Evolutionary conservation across 2,888 invertebrate species (phyloP), one percentile per base, ranked within the genome.

Genomic region (Yponomeuta cagnagella): DNA sequence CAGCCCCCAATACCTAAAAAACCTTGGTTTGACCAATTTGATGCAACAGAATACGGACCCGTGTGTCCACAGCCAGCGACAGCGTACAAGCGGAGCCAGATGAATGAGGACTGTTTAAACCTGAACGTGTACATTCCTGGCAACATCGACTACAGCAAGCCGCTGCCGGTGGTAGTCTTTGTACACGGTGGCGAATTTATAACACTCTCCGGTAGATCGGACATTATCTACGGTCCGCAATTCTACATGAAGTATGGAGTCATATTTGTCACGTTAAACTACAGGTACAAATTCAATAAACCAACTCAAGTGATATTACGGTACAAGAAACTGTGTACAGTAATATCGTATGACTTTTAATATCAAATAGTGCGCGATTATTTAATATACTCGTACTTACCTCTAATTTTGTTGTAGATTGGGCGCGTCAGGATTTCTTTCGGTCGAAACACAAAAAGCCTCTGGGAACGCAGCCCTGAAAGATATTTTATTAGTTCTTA

Each of bases 201-300:
- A 43, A 58, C 66, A 0, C 78, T 80, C 8, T 76, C 80, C 5
- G 81, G 80, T n/a, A 74, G 78, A 68, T 68, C 71, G 3, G 73
- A 76, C 48, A 30, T 75, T 2, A 78, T 76, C 52, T 58, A 58
- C 52, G 84, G 85, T 8, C 84, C 86, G 3, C 75, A 81, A 66
- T 73, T 79, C 1, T 73, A 83, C n/a, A 74, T 85, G 73, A 72
- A 78, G 71, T 75, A 77, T 33, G 77, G 79, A 48, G 74, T 88
- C 12, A 79, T 88, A 65, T 76, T 82, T 10, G 82, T 85, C 2
- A 81, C 85, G 0, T 72, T 86, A 43, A 87, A 86, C 72, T 86
- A 80, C 74, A 80, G 81, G 80, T 80, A 71, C 10, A 63, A 6
- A 43, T 43, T 8, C 43, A 43, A 43, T 43, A 43, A 43, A 43